Evolutionary conservation across 2,113 vertebrate species (phyloP).

Genomic region (Thomomys bottae): DNA sequence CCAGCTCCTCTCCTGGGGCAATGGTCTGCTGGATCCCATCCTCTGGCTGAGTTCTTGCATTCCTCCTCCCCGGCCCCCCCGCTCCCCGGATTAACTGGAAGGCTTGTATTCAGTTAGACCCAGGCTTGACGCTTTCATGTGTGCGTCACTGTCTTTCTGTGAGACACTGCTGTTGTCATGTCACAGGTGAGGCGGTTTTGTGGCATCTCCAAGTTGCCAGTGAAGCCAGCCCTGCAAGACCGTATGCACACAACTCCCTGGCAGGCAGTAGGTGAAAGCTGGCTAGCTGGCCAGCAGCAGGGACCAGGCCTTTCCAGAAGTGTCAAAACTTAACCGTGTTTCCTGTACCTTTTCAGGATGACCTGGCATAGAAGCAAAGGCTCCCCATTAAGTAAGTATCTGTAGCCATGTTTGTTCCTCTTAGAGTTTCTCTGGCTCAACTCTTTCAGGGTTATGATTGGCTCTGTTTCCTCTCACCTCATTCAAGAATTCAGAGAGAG

Average conservation of each 20-base stretch:
- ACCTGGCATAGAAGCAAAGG: accelerated
- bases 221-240: no score
- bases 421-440: background rate
- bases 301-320: no score
- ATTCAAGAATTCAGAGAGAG: background rate
- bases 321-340: accelerated
- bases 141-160: background rate
- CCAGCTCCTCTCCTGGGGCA: background rate
- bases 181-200: accelerated
- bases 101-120: background rate
- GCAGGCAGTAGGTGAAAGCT: no score
- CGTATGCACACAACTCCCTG: accelerated
- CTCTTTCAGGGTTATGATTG: background rate
- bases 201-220: accelerated
- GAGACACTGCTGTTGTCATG: background rate
- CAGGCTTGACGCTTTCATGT: background rate
- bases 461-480: background rate
- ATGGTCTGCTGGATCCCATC: background rate
- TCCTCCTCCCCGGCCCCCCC: no score
- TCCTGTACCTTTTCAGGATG: background rate
- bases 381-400: accelerated
- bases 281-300: no score
- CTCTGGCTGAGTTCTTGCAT: accelerated
- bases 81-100: no score
- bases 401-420: background rate